Percentiles rank a stretch among this genome's conserved stretches.
phyloP scores from a whole-genome alignment of 2,888 invertebrate genomes.

The Lithophane socia region DNA sequence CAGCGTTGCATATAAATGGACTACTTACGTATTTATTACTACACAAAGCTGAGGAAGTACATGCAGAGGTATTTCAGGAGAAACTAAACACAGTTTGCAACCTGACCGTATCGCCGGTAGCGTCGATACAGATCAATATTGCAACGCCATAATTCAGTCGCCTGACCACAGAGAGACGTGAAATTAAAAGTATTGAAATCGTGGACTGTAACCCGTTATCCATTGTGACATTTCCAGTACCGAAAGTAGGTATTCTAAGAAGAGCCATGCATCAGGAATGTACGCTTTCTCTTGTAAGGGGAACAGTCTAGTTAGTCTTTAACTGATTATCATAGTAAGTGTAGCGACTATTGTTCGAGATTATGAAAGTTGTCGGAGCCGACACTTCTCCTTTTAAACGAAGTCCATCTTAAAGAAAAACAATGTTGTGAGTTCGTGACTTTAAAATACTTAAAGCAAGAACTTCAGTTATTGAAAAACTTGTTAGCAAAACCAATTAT shows the following conservation, averaged over 20 bases:
- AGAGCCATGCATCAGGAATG: slow-evolving; percentile 79
- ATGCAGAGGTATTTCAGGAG: slow-evolving; percentile 33
- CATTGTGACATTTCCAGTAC: slow-evolving; percentile 87
- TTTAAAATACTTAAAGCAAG: slow-evolving; percentile 42
- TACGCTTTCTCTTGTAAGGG: slow-evolving; percentile 86
- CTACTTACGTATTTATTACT: slow-evolving; percentile 32
- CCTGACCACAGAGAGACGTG: slow-evolving; percentile 71
- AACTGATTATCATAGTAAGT: slow-evolving; percentile 88
- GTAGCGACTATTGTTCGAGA: slow-evolving; percentile 83
- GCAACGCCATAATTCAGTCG: slow-evolving; percentile 58
- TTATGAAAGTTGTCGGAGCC: slow-evolving; percentile 80
- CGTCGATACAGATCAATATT: slow-evolving; percentile 59
- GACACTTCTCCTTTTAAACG: slow-evolving; percentile 51
- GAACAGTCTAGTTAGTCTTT: slow-evolving; percentile 84
- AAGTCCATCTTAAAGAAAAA: slow-evolving; percentile 37
- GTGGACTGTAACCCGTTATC: slow-evolving; percentile 80
- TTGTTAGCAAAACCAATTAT: slow-evolving; percentile 47
- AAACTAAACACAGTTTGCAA: slow-evolving; percentile 36
- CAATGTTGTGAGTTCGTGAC: slow-evolving; percentile 52
- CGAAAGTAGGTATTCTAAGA: slow-evolving; percentile 85
- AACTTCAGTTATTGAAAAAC: slow-evolving; percentile 47
- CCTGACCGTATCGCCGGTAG: slow-evolving; percentile 44
- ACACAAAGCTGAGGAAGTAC: slow-evolving; percentile 20
- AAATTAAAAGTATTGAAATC: slow-evolving; percentile 82
- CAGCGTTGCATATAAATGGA: slow-evolving; percentile 56